Evolutionary conservation across 2,113 vertebrate species (phyloP).

Genomic region (Phaethon lepturus): DNA sequence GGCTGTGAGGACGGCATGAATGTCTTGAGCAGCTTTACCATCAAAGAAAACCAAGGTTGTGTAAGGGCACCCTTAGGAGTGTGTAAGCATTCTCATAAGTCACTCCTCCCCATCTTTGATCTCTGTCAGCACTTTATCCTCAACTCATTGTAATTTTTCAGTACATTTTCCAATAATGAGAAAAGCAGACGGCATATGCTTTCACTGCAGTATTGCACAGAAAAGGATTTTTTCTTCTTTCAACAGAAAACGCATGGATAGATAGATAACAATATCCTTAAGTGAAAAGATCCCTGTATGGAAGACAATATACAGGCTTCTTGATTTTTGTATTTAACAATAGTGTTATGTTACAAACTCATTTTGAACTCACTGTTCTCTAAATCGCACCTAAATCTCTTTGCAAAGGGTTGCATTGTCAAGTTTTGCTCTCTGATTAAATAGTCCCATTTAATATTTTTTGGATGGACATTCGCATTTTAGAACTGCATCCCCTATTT

Average conservation of each 20-base stretch:
- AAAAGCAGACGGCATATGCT: background rate
- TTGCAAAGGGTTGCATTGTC: background rate
- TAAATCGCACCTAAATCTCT: background rate
- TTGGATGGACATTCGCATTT: accelerated
- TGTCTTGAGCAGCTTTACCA: background rate
- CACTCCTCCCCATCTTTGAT: background rate
- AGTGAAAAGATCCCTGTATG: background rate
- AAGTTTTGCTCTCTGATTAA: background rate
- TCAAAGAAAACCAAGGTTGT: background rate
- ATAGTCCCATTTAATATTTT: background rate
- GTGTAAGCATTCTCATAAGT: background rate
- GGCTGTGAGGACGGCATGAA: background rate
- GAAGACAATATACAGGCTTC: background rate
- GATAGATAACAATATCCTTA: background rate
- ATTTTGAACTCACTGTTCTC: background rate
- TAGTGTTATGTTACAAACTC: background rate
- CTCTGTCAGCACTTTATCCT: background rate
- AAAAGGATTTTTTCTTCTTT: background rate
- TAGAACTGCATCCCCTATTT: background rate
- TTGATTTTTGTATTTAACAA: background rate
- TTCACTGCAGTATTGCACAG: background rate
- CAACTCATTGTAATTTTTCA: background rate
- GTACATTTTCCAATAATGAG: background rate
- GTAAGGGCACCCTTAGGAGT: background rate
- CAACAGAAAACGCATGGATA: background rate